Evolutionary conservation across 2,888 invertebrate species (phyloP).

Genomic region (Patella depressa): DNA sequence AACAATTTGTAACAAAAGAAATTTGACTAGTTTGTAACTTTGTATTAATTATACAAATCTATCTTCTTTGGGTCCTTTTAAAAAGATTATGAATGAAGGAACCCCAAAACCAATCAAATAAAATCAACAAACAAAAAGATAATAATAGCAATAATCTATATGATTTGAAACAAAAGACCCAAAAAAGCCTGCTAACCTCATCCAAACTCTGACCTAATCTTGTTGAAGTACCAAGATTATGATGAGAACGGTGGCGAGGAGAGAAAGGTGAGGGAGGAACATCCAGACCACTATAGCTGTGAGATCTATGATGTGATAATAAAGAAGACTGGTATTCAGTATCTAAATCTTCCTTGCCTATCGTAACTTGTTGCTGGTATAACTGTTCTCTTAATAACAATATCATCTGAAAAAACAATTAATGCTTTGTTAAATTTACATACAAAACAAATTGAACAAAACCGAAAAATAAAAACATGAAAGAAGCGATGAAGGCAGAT

Average conservation of each 20-base stretch:
- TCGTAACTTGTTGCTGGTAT: constrained; percentile 56
- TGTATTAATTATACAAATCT: too few relatives aligned
- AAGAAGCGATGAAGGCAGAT: neutral
- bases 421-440: neutral
- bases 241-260: neutral
- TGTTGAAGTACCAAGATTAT: neutral
- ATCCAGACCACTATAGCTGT: neutral
- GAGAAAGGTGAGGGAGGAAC: neutral
- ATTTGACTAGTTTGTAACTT: too few relatives aligned
- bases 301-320: neutral
- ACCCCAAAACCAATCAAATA: too few relatives aligned
- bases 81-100: too few relatives aligned
- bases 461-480: neutral
- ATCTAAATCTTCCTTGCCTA: constrained; percentile 20
- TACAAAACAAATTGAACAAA: neutral
- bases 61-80: too few relatives aligned
- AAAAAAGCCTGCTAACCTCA: constrained; percentile 13
- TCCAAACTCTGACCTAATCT: constrained; percentile 17
- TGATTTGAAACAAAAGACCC: too few relatives aligned
- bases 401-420: constrained; percentile 51
- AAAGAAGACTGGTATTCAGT: neutral
- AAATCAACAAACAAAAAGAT: too few relatives aligned
- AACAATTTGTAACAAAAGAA: too few relatives aligned
- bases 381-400: constrained; percentile 62
- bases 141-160: too few relatives aligned